phyloP scores from a whole-genome alignment of 2,113 vertebrate genomes.

The Mandrillus leucophaeus region DNA sequence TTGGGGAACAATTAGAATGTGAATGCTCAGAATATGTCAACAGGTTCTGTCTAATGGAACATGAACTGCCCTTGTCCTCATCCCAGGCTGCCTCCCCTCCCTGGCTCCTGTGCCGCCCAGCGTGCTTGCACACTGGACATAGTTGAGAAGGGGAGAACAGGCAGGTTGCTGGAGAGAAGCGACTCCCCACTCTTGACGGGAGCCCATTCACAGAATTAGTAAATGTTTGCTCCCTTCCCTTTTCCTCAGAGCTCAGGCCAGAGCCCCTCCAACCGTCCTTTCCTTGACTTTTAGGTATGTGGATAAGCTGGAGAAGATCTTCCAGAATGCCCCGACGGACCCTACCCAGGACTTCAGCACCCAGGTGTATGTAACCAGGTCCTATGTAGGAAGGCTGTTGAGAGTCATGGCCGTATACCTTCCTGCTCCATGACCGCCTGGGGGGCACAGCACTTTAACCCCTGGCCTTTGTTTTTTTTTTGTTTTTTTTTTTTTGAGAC shows the following conservation, averaged over 20 bases:
- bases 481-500: too few relatives aligned
- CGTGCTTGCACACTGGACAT: background rate
- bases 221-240: background rate
- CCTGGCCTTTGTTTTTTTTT: too few relatives aligned
- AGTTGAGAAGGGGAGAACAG: background rate
- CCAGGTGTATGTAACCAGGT: conserved; percentile 92
- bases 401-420: background rate
- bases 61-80: background rate
- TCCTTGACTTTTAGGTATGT: conserved; percentile 90
- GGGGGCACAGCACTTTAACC: background rate
- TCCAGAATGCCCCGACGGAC: conserved; percentile 93
- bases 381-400: background rate
- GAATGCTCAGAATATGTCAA: background rate
- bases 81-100: background rate
- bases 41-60: background rate
- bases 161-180: background rate
- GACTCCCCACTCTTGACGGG: background rate
- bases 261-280: background rate
- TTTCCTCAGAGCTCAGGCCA: background rate
- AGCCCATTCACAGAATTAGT: background rate
- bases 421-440: background rate
- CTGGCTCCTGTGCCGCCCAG: background rate
- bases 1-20: background rate
- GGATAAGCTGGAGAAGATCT: conserved; percentile 96
- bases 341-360: conserved; percentile 99